Conservation (phyloP, 2,797 vertebrate species). For the Cyclura pinguis region DNA sequence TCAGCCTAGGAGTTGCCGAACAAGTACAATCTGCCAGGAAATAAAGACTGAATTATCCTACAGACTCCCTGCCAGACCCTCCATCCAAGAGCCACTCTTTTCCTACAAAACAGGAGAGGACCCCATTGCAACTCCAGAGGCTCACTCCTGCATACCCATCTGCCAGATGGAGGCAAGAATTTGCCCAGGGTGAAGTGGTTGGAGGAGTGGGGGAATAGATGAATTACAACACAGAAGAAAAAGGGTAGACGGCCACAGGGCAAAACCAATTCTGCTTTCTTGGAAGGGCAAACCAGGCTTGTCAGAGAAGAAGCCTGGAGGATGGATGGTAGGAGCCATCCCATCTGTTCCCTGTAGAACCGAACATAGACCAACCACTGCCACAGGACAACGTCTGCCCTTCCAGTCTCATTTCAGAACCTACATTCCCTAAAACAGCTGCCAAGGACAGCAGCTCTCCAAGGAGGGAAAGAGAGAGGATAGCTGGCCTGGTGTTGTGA, state of each 20-base stretch:
- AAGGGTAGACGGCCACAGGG: background rate
- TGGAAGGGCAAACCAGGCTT: background rate
- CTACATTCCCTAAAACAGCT: background rate
- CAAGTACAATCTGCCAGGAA: background rate
- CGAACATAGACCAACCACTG: background rate
- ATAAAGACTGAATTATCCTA: background rate
- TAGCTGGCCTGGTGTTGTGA: conserved; percentile 20
- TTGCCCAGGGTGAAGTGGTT: background rate
- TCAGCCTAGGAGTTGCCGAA: background rate
- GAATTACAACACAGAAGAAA: background rate
- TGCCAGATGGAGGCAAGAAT: background rate
- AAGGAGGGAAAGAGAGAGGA: background rate
- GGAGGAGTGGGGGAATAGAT: background rate
- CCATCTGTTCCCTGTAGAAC: background rate
- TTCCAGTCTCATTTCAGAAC: background rate
- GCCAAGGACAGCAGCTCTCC: background rate
- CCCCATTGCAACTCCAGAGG: background rate
- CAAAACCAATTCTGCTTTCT: background rate
- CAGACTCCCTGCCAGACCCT: background rate
- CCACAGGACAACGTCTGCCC: background rate
- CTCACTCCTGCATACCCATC: background rate
- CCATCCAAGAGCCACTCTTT: background rate
- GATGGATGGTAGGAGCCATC: background rate
- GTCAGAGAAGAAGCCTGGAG: background rate
- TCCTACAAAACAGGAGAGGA: background rate